These are phyloP conservation scores for Turnix velox DNA, from an alignment of 2,113 vertebrate species.

Conservation along the genomic window DNA sequence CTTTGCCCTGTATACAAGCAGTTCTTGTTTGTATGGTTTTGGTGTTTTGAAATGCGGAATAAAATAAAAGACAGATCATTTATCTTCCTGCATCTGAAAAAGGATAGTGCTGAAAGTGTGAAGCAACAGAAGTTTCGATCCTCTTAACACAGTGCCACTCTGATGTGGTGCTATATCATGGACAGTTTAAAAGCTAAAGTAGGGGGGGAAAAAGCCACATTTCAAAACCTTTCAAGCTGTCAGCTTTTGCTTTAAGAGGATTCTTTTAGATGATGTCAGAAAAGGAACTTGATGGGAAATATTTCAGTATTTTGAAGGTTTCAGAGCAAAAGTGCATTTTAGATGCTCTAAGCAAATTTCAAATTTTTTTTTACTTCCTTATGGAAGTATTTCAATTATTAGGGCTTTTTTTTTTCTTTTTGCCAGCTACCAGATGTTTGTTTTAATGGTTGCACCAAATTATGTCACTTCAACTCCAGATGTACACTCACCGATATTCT, in stretches of 20 bases:
- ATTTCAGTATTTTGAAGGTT: neutral
- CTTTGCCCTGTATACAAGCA: slow-evolving; percentile 40
- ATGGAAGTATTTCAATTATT: neutral
- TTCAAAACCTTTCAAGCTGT: neutral
- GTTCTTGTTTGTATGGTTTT: slow-evolving; percentile 49
- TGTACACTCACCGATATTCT: neutral
- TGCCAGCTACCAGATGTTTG: neutral
- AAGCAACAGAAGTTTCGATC: neutral
- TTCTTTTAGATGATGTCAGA: neutral
- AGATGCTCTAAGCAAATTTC: neutral
- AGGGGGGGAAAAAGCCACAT: no score
- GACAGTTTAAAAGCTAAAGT: neutral
- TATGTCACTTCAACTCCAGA: neutral
- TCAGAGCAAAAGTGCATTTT: neutral
- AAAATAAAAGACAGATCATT: slow-evolving; percentile 24
- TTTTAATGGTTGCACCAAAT: neutral
- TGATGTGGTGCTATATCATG: rapidly evolving
- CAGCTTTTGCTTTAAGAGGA: neutral
- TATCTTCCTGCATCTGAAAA: neutral
- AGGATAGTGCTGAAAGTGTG: slow-evolving; percentile 8
- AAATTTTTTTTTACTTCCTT: neutral
- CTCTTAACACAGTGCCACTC: neutral
- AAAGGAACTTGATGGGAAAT: neutral
- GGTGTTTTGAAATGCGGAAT: slow-evolving; percentile 47
- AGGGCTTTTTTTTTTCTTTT: neutral